A percentile compares a stretch with the other conserved stretches of the same genome.
phyloP scores from a whole-genome alignment of 2,888 invertebrate genomes.

The Deroplatys truncata region DNA sequence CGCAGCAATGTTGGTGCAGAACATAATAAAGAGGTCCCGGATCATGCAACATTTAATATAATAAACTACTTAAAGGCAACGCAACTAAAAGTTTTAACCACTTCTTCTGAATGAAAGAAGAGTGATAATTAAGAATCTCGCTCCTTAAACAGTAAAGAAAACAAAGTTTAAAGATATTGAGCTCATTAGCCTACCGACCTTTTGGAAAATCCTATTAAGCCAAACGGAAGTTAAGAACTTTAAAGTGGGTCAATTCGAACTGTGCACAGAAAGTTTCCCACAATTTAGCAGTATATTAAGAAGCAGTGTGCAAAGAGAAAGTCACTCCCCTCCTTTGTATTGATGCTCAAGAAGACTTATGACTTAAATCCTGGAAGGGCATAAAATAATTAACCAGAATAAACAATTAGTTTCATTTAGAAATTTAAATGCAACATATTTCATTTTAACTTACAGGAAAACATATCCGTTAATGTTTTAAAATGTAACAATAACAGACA shows the following conservation, averaged over 20 bases:
- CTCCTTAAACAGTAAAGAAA: background rate
- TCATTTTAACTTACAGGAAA: too few species aligned
- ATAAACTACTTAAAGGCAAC: background rate
- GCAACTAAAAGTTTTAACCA: background rate
- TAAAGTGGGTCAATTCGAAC: background rate
- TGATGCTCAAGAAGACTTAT: too few species aligned
- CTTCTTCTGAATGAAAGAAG: background rate
- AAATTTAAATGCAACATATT: too few species aligned
- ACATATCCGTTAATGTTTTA: too few species aligned
- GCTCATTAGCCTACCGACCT: background rate
- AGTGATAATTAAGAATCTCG: background rate
- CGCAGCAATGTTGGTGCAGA: too few species aligned
- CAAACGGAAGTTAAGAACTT: background rate
- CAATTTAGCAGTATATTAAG: background rate
- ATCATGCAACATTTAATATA: background rate
- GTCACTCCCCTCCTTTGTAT: too few species aligned
- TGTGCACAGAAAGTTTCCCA: background rate
- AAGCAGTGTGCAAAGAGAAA: background rate
- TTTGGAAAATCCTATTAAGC: background rate
- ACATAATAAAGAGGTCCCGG: background rate
- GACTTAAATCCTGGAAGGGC: too few species aligned
- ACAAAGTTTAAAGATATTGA: background rate
- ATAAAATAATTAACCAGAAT: too few species aligned
- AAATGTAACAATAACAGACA: too few species aligned
- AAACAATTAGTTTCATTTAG: too few species aligned